Conservation (phyloP, 2,113 vertebrate species). For the Acanthisitta chloris region DNA sequence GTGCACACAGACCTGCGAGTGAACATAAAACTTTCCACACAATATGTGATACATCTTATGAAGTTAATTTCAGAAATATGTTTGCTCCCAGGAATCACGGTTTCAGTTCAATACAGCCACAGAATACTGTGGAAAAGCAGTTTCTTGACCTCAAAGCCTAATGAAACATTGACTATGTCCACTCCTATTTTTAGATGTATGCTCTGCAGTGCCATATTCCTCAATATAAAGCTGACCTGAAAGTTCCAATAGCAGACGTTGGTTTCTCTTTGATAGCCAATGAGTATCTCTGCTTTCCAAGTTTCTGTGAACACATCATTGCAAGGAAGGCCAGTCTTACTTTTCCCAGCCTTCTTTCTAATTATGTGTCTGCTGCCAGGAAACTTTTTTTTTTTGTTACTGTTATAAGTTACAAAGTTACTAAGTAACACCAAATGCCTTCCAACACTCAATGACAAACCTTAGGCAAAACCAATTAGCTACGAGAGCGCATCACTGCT, state of each 20-base stretch:
- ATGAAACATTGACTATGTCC: neutral
- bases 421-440: constrained; percentile 15
- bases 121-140: neutral
- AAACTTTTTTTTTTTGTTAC: constrained; percentile 10
- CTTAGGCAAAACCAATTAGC: neutral
- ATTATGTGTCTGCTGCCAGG: constrained; percentile 42
- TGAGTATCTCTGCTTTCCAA: constrained; percentile 61
- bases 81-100: neutral
- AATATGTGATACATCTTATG: neutral
- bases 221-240: constrained; percentile 49
- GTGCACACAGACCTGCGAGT: neutral
- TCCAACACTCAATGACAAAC: neutral
- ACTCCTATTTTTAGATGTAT: constrained; percentile 34
- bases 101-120: neutral
- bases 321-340: constrained; percentile 33
- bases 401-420: neutral
- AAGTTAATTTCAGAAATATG: neutral
- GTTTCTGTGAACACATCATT: constrained; percentile 72
- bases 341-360: constrained; percentile 47
- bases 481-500: neutral
- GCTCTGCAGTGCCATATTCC: constrained; percentile 5
- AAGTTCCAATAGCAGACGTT: constrained; percentile 51
- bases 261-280: constrained; percentile 64
- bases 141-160: constrained; percentile 35
- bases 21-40: neutral